Conservation (phyloP, 92 coral and sea anemone species). For the Parazoanthus darwini region DNA sequence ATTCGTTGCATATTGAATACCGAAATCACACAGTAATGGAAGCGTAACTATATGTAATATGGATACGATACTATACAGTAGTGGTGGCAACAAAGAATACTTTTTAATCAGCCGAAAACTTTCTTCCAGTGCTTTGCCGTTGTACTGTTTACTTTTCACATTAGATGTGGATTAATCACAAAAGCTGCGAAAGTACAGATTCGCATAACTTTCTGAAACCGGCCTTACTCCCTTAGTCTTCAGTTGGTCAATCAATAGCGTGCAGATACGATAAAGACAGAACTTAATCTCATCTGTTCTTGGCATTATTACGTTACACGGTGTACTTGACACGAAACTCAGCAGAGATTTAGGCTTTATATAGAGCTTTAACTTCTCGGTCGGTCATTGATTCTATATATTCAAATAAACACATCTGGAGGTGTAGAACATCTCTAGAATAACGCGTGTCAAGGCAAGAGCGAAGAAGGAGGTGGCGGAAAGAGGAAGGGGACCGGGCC, state of each 20-base stretch:
- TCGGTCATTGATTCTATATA: neutral
- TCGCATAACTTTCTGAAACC: neutral
- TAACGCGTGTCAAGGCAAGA: no score
- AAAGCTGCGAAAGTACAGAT: neutral
- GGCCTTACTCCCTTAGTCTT: neutral
- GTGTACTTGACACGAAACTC: neutral
- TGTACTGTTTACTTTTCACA: conserved; percentile 3
- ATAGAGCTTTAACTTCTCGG: no score
- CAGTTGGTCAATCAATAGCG: neutral
- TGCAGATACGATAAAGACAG: neutral
- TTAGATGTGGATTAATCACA: conserved; percentile 2
- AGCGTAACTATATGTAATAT: no score
- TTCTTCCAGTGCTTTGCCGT: neutral
- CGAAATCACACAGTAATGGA: neutral
- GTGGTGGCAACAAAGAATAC: neutral
- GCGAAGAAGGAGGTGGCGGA: no score
- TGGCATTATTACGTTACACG: neutral
- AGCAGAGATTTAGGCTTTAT: neutral
- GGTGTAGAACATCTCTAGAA: no score
- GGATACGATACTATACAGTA: neutral
- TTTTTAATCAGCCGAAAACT: neutral
- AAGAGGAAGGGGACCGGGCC: no score
- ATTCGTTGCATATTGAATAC: neutral
- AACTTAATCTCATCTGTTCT: neutral
- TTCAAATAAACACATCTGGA: no score